Percentiles rank a stretch among this genome's conserved stretches.
Conservation (phyloP, 1,140 invertebrate genomes). For the Pseudobourletiella spinata region DNA sequence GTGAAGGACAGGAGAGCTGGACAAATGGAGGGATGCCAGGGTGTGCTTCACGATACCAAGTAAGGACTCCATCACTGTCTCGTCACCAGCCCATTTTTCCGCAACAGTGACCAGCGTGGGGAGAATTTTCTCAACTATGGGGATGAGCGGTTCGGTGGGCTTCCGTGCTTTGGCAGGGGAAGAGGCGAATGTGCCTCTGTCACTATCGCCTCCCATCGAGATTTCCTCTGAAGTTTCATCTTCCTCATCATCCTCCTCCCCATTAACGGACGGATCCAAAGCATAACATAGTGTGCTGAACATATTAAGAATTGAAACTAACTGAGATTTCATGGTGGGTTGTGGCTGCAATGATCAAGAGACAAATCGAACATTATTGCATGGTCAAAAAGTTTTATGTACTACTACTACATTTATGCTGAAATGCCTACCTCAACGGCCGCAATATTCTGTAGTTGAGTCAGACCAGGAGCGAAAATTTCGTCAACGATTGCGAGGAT, state of each 20-base stretch:
- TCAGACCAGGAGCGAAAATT: slow-evolving; percentile 33
- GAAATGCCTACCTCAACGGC: neutral
- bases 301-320: slow-evolving; percentile 25
- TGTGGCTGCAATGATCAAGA: slow-evolving; percentile 17
- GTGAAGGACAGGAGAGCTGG: slow-evolving; percentile 26
- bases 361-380: too few relatives aligned
- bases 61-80: slow-evolving; percentile 31
- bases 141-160: slow-evolving; percentile 26
- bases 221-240: slow-evolving; percentile 17
- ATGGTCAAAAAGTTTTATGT: too few relatives aligned
- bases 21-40: slow-evolving; percentile 22
- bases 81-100: slow-evolving; percentile 33
- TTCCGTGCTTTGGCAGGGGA: neutral
- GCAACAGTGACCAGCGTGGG: slow-evolving; percentile 27
- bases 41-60: slow-evolving; percentile 34
- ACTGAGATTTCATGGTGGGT: slow-evolving; percentile 22
- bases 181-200: neutral
- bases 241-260: slow-evolving; percentile 27
- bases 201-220: neutral
- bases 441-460: slow-evolving; percentile 26
- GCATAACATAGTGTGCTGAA: slow-evolving; percentile 32
- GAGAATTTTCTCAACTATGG: slow-evolving; percentile 34
- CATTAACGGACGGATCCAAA: slow-evolving; percentile 15
- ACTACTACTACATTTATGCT: too few relatives aligned
- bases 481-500: slow-evolving; percentile 29